Evolutionary conservation across 2,113 vertebrate species (phyloP), one percentile per base, ranked within the genome.

Genomic region (Bubo bubo): DNA sequence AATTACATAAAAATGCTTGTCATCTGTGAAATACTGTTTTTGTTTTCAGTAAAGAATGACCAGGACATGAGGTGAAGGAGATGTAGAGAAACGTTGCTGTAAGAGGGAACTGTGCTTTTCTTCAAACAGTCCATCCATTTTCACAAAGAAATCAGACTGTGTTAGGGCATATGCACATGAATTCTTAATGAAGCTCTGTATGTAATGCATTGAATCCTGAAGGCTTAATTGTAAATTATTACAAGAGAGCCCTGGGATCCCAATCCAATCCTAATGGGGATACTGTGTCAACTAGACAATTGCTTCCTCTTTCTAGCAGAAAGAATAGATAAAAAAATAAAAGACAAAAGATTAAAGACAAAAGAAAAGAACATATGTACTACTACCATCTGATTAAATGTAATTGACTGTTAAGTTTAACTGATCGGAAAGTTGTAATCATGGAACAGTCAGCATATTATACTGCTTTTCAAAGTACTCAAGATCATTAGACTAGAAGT

Each of bases 21-120:
- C 28, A 50, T 64, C 22, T 53, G 5, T 39, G 45, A 87, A 90
- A 47, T 28, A 79, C 13, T 55, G 20, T 4, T 79, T 91, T 83
- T 68, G 34, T 77, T 97, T 95, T 92, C 41, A 63, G 13, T 81
- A 56, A 89, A 87, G 41, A 94, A 68, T 86, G 55, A 87, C 58
- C n/a, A 88, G 41, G 43, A 7, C 52, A 79, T 1, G 1, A 77
- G 26, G 71, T 90, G 50, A 83, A 88, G 66, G 19, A 94, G 21
- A 17, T 34, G 2, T 26, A 58, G 30, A 58, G 32, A 79, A 89
- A 43, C 13, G 32, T 21, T 62, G 2, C 34, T 35, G 11, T 45
- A 41, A 59, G 39, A 63, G 11, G 9, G 43, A 93, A 39, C 41
- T 75, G 19, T 80, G 50, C 34, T 58, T 70, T 70, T 18, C 34